Evolutionary conservation across 2,888 invertebrate species (phyloP), one percentile per base, ranked within the genome.

Genomic region (Tetropium fuscum): DNA sequence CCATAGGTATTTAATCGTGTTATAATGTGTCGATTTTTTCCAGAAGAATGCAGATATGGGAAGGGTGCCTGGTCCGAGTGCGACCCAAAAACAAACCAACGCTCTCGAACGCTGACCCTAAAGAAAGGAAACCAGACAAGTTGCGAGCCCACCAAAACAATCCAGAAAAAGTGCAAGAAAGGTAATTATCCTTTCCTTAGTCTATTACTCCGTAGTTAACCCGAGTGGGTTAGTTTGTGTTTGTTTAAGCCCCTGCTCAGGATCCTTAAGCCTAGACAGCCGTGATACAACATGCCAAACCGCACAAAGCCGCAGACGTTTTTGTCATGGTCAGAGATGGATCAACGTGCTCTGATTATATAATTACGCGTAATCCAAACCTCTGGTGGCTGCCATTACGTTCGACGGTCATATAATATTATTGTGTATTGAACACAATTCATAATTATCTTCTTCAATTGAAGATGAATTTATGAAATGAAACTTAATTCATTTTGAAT

Each of bases 101-200:
- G 94, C 71, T 89, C 92, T 49, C 86, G 95, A 70, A 92, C 91
- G 63, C 85, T 95, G 70, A 94, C 91, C 19, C 83, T 95, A 75
- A 95, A 95, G 84, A 93, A 93, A 79, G 94, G 94, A 30, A 93
- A 93, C 80, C 84, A 86, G 34, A 86, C 88, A 62, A 87, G 87
- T 71, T 95, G 95, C 81, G 93, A 94, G 79, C 88, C 87, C 68
- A 89, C 90, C 72, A 94, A 93, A 84, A 92, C 90, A 62, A 92
- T 95, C 73, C 91, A 93, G 82, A 94, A 94, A 85, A 94, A 94
- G 78, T 95, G 95, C 88, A 95, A 94, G 85, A 94, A 94, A 88
- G 92, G 94, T 93, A 84, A 79, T 47, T 45, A 30, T 45, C 15
- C 30, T 7, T 15, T 19, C 7, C 10, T 41, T 20, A 19, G 16